phyloP scores from a whole-genome alignment of 2,113 vertebrate species.

The Pomatorhinus ruficollis region DNA sequence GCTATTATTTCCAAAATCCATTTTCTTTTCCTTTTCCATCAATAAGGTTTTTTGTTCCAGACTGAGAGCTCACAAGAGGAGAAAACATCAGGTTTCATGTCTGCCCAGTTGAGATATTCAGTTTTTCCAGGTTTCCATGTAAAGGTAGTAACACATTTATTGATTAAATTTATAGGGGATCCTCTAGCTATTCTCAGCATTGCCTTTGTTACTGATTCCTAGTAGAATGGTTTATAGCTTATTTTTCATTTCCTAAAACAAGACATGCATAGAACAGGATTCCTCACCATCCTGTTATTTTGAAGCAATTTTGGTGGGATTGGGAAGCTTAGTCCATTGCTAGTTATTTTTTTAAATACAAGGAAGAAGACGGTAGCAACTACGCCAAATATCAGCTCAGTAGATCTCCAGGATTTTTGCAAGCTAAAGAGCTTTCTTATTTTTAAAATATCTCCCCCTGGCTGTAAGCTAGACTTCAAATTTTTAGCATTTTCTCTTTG shows the following conservation, averaged over 20 bases:
- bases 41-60: background rate
- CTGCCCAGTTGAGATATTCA: background rate
- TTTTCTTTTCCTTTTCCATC: conserved; percentile 21
- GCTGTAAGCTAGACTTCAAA: background rate
- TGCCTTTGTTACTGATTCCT: background rate
- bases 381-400: background rate
- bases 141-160: background rate
- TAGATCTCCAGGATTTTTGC: background rate
- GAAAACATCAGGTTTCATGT: background rate
- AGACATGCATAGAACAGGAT: background rate
- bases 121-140: background rate
- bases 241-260: background rate
- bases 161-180: background rate
- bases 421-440: background rate
- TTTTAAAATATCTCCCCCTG: background rate
- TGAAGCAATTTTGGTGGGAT: background rate
- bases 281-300: background rate
- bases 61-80: background rate
- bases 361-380: background rate
- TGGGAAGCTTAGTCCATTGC: background rate
- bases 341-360: background rate
- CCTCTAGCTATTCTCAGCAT: background rate
- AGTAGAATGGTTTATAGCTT: background rate
- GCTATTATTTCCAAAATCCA: conserved; percentile 1
- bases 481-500: background rate